These are phyloP conservation scores for Drosophila tripunctata DNA, from an alignment of 2,888 invertebrate species.

Conservation along the genomic window DNA sequence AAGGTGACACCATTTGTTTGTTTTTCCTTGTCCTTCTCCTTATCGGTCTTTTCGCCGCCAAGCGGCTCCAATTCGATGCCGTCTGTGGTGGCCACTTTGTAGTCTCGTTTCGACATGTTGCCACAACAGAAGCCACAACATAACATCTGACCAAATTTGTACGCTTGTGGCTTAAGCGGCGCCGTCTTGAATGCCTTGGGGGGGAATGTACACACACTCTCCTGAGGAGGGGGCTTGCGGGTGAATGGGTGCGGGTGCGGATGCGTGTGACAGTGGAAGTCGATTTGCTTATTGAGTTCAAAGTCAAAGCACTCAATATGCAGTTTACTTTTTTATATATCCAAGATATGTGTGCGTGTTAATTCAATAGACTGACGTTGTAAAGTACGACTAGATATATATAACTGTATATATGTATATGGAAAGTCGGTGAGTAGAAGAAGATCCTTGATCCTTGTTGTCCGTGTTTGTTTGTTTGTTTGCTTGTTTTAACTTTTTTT, in stretches of 20 bases:
- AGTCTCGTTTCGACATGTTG: conserved; percentile 84
- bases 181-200: conserved; percentile 62
- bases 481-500: conserved; percentile 43
- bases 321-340: neutral
- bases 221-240: conserved; percentile 9
- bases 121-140: conserved; percentile 84
- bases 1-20: conserved; percentile 84
- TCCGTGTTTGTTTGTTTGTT: conserved; percentile 42
- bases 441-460: conserved; percentile 49
- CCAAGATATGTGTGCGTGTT: conserved; percentile 7
- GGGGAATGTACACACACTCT: conserved; percentile 5
- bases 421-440: conserved; percentile 65
- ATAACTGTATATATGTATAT: neutral
- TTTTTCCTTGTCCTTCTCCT: conserved; percentile 81
- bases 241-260: too few relatives aligned
- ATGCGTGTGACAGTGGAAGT: too few relatives aligned
- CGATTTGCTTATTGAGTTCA: conserved; percentile 4
- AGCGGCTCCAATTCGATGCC: conserved; percentile 84
- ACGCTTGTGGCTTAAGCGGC: conserved; percentile 69
- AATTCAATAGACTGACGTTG: conserved; percentile 42
- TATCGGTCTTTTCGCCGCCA: conserved; percentile 82
- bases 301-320: neutral
- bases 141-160: conserved; percentile 83
- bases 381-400: conserved; percentile 23
- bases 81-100: conserved; percentile 84